Conservation (phyloP, 2,888 invertebrate species). For the Tanytarsus gracilentus region DNA sequence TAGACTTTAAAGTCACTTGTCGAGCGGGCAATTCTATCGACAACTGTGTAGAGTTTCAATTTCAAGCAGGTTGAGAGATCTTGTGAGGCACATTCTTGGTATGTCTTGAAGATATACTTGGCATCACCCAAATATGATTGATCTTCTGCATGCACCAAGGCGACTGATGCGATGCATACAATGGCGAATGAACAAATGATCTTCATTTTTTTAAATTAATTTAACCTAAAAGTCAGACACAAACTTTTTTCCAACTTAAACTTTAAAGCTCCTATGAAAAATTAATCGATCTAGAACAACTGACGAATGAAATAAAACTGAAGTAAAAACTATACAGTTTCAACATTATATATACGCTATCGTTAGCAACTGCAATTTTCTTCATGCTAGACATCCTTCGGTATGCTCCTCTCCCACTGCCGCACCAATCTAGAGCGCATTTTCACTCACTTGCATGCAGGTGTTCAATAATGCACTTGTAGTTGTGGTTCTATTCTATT, state of each 20-base stretch:
- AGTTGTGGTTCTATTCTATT: slow-evolving; percentile 36
- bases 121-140: slow-evolving; percentile 53
- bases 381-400: slow-evolving; percentile 25
- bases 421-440: slow-evolving; percentile 4
- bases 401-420: slow-evolving; percentile 2
- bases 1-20: slow-evolving; percentile 55
- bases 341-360: slow-evolving; percentile 28
- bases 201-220: slow-evolving; percentile 24
- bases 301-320: slow-evolving; percentile 28
- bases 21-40: slow-evolving; percentile 61
- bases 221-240: neutral
- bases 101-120: slow-evolving; percentile 65
- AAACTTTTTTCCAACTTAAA: neutral
- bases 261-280: neutral
- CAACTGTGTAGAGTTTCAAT: slow-evolving; percentile 64
- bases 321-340: slow-evolving; percentile 19
- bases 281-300: slow-evolving; percentile 20
- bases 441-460: neutral
- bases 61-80: slow-evolving; percentile 67
- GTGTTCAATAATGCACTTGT: neutral
- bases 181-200: slow-evolving; percentile 28
- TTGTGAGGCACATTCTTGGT: slow-evolving; percentile 66
- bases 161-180: slow-evolving; percentile 27
- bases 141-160: slow-evolving; percentile 23
- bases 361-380: slow-evolving; percentile 8